These are phyloP conservation scores for Heteromormyrus szaboi DNA, from an alignment of 2,797 vertebrate species.

Conservation along the genomic window DNA sequence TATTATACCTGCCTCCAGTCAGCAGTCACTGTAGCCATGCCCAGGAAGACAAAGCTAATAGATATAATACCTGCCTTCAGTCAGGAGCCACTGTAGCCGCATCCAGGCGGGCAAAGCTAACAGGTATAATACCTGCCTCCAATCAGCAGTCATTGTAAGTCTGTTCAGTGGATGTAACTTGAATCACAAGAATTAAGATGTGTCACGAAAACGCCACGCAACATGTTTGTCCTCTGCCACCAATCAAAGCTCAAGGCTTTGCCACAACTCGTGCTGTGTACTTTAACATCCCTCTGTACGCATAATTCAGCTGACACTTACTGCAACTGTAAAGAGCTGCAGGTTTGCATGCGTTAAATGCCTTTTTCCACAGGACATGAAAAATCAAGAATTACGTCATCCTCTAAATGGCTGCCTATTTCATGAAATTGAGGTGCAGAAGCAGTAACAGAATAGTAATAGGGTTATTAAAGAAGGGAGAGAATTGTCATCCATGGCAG, in stretches of 20 bases:
- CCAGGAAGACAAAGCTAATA: no score
- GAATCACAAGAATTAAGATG: not conserved
- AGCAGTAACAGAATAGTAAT: not conserved
- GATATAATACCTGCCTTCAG: not conserved
- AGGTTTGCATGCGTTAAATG: not conserved
- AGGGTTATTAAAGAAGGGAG: not conserved
- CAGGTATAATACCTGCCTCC: not conserved
- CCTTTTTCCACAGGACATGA: not conserved
- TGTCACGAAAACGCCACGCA: not conserved
- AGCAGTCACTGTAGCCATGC: not conserved
- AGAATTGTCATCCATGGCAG: not conserved
- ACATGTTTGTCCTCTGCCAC: not conserved
- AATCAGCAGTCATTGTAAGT: not conserved
- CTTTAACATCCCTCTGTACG: not conserved
- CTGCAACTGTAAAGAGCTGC: not conserved
- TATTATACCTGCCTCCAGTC: not conserved
- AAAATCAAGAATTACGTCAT: not conserved
- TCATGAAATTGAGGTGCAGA: not conserved
- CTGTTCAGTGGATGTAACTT: not conserved
- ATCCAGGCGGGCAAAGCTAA: no score
- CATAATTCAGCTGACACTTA: conserved; percentile 15
- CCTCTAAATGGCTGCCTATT: not conserved
- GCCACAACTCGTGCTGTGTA: no score
- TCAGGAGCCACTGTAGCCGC: no score
- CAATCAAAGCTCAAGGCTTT: not conserved